Evolutionary conservation across 2,888 invertebrate genomes (phyloP).

Genomic region (Hemithea aestivaria): DNA sequence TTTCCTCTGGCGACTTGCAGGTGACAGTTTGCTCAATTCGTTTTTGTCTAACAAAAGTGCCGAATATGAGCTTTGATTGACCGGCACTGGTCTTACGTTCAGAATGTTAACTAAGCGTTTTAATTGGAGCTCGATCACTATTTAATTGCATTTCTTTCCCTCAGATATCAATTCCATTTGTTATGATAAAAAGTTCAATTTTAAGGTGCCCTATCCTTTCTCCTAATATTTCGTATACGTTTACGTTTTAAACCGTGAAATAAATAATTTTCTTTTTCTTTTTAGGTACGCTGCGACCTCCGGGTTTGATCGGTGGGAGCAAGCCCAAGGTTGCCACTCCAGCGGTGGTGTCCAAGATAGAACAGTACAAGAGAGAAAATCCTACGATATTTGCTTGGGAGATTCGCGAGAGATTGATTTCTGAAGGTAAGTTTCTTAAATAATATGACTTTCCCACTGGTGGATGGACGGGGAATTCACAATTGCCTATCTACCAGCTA

Average conservation of each 20-base stretch:
- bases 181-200: no score
- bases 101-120: conserved; percentile 8
- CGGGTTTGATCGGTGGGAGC: conserved; percentile 95
- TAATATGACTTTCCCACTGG: no score
- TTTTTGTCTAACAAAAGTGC: conserved; percentile 29
- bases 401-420: conserved; percentile 96
- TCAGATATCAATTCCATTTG: no score
- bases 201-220: no score
- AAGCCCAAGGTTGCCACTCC: conserved; percentile 99
- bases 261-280: conserved; percentile 32
- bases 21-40: conserved; percentile 45
- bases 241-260: no score
- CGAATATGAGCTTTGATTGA: conserved; percentile 10
- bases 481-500: no score
- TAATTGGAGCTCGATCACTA: neutral
- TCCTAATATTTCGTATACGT: no score
- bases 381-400: conserved; percentile 99
- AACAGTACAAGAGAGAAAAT: conserved; percentile 98
- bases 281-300: conserved; percentile 92
- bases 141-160: neutral
- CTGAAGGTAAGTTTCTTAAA: conserved; percentile 93
- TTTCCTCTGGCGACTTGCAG: conserved; percentile 49
- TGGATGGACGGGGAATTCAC: no score
- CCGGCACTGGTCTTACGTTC: conserved; percentile 5
- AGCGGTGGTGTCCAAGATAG: conserved; percentile 97